Evolutionary conservation across 2,797 vertebrate genomes (phyloP), one percentile per base, ranked within the genome.

Genomic region (Labeo calbasu): DNA sequence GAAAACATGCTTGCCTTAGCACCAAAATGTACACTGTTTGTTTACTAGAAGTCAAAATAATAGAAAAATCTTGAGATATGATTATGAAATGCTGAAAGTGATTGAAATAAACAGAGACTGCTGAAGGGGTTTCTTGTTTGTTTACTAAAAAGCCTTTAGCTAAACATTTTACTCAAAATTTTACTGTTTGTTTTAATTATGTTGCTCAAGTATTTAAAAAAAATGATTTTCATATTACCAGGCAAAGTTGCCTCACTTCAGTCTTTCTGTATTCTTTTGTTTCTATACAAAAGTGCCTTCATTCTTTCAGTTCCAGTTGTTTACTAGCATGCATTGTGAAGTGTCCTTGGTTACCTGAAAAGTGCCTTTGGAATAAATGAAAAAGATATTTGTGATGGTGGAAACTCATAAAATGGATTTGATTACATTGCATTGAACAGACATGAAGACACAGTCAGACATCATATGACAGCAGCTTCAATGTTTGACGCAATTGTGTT

Each of bases 161-260:
- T 19, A 7, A 51, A 11, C 2, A 51, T 51, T 28, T 51, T 50
- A 48, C 12, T 61, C 12, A 15, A 32, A 17, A 28, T 15, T 65
- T 65, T 28, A 32, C 28, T 7, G 25, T 51, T 72, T 72, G n/a
- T 51, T 73, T 72, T 73, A 73, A 14, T 75, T 12, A 14, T 68
- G 48, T 75, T 36, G 9, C 1, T 72, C 9, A 10, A 72, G 15
- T 25, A 13, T 6, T 13, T 5, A 53, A 17, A 73, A 51, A 51
- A 17, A 0, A 0, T 0, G 10, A 12, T 13, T 28, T 19, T 21
- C 10, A 21, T 19, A 36, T 55, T 55, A 3, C 2, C 19, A 40
- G 2, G 10, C 5, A 75, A 36, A 55, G 28, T 5, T 55, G 50
- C 5, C 4, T 9, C 32, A 21, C 28, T 75, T 36, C n/a, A 46